Evolutionary conservation across 2,888 invertebrate genomes (phyloP), one percentile per base, ranked within the genome.

Genomic region (Cartodere bifasciata): DNA sequence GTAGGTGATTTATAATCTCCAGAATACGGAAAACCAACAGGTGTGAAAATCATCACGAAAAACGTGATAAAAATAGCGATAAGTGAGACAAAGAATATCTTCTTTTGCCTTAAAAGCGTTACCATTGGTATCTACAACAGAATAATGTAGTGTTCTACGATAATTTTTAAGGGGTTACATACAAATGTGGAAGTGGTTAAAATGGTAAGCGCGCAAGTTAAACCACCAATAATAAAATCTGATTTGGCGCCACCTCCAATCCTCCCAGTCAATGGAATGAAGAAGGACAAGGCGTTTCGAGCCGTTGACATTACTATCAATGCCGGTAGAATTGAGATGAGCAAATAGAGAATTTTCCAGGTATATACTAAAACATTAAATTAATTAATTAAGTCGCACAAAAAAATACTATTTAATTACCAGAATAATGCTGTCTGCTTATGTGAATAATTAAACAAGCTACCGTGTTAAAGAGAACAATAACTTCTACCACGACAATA

Each of bases 11-110:
- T 52, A 3, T 65, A 60, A 46, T 75, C 68, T 10, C 70, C 72
- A 40, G 74, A 72, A 62, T 83, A 87, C 1, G 85, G 79, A 53
- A 77, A 76, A 28, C 82, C 79, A 33, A 79, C 58, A 13, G 73
- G 28, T 26, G n/a, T 2, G 24, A 16, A 3, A 16, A 3, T 6
- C n/a, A 28, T 28, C 20, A 9, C 20, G 13, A 28, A 17, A 6
- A 17, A 13, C n/a, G 3, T 10, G 15, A 16, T 11, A 17, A 17
- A 30, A 13, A 28, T 6, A 9, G 20, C 31, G 20, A 28, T 31
- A 4, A 31, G 13, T 11, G 23, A 13, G 12, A 22, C 23, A 13
- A 23, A 31, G 11, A 31, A 35, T 14, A 28, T 26, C 12, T 21
- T 26, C 4, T 28, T 28, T 13, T 25, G 28, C 17, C 31, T 23